Base-by-base conservation (phyloP, 2,888 invertebrate genomes). In the Drosophila kokeensis region DNA sequence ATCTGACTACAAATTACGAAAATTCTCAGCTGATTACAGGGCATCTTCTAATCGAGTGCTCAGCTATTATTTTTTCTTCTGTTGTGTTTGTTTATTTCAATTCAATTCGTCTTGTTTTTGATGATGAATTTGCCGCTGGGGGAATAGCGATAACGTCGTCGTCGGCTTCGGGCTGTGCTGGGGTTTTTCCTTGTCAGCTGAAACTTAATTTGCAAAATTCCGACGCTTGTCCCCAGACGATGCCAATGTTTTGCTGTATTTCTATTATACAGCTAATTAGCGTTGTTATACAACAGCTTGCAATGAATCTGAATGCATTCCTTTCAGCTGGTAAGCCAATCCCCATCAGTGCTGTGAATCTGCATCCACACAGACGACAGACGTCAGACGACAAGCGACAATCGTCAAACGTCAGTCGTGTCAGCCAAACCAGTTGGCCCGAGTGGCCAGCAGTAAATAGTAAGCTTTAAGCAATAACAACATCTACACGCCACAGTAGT, bases 281-380 rank as follows among this genome's bases (percentile, higher is more conserved):
- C 60, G 55, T 30, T n/a, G 70, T 77, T 79, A 70, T 74, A 66
- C 74, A 74, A 79, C 68, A 34, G 57, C 68, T 66, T 70, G 79
- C 70, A 57, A 69, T 73, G 77, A 65, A 67, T 67, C 59, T 69
- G 73, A 74, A 66, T 79, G 80, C 80, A 79, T 80, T 80, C 80
- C 76, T 79, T 49, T 65, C 68, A 80, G 80, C 62, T 72, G 76
- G 75, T 68, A 73, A 74, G 55, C 77, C 83, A 83, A 83, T 79
- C 82, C 73, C 77, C 78, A 86, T 38, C 78, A 86, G 45, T 45
- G 45, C 45, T 24, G 78, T 73, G 83, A 76, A 86, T 85, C 88
- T 87, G 80, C 78, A 78, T 55, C 49, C 42, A 68, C 53, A 80
- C 58, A 72, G 65, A 57, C 57, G 27, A 30, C 61, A 64, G 38